Percentiles rank a stretch among this genome's conserved stretches.
Conservation (phyloP, 1,140 invertebrate genomes). For the Pseudomyrmex dendroicus region DNA sequence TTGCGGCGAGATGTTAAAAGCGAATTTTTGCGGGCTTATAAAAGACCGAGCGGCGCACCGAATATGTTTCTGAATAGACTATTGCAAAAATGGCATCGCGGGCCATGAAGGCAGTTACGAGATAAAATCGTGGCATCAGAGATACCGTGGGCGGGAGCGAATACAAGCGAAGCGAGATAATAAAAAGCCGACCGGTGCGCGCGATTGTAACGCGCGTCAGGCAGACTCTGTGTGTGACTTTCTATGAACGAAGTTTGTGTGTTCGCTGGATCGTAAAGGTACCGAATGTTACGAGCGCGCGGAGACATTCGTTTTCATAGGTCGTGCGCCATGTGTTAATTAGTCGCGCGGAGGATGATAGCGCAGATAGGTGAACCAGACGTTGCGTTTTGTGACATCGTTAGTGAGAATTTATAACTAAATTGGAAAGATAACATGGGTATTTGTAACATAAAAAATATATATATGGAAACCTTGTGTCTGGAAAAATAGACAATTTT, state of each 20-base stretch:
- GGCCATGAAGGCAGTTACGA: not conserved
- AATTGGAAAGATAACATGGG: constrained; percentile 7
- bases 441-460: not conserved
- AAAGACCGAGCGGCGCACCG: not conserved
- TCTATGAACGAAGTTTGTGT: constrained; percentile 38
- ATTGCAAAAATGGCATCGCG: constrained; percentile 6
- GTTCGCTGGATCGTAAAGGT: constrained; percentile 29
- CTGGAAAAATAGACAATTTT: not conserved
- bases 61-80: constrained; percentile 8
- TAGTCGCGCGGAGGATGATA: not conserved
- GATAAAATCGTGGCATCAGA: constrained; percentile 21
- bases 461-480: too few species aligned
- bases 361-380: not conserved
- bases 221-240: not conserved
- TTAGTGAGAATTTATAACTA: constrained; percentile 9
- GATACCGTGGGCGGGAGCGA: not conserved
- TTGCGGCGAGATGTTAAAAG: not conserved
- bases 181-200: constrained; percentile 31
- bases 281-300: constrained; percentile 24
- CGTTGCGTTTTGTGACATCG: not conserved
- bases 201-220: constrained; percentile 34
- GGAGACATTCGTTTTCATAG: constrained; percentile 38
- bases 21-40: not conserved
- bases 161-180: constrained; percentile 32
- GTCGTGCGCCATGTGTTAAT: constrained; percentile 19